Conservation (phyloP, 1,140 invertebrate genomes). For the Lepidurus couesii region DNA sequence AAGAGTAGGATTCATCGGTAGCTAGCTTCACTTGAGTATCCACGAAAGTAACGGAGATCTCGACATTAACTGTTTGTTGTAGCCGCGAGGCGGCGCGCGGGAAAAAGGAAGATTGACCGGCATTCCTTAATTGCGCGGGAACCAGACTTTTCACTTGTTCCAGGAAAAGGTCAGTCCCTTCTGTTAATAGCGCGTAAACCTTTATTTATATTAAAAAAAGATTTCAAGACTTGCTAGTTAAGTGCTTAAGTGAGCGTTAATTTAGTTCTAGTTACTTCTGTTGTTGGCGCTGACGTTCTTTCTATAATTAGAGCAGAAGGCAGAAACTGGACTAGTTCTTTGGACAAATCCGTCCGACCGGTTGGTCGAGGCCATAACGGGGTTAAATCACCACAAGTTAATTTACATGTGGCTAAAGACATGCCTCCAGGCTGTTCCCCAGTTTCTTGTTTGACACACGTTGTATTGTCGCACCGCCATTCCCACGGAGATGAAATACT, state of each 20-base stretch:
- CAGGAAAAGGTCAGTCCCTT: conserved; percentile 16
- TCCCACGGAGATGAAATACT: conserved; percentile 29
- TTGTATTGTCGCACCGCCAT: conserved; percentile 28
- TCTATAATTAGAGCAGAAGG: neutral
- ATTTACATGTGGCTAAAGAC: conserved; percentile 26
- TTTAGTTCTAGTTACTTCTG: neutral
- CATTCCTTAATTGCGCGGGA: neutral
- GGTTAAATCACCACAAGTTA: conserved; percentile 25
- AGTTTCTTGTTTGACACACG: conserved; percentile 26
- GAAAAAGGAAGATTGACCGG: neutral
- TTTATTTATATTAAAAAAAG: neutral
- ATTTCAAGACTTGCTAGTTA: neutral
- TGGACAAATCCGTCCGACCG: neutral
- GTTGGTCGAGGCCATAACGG: conserved; percentile 30
- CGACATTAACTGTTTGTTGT: neutral
- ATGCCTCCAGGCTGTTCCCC: conserved; percentile 6
- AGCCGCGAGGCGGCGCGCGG: neutral
- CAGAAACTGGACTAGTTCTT: conserved; percentile 23
- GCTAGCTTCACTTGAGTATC: neutral
- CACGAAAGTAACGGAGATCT: conserved; percentile 22
- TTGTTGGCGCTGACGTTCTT: conserved; percentile 13
- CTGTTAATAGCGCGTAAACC: neutral
- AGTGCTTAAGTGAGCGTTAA: neutral
- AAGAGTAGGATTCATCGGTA: conserved; percentile 30
- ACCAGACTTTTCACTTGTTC: neutral